These are phyloP conservation scores for Galaxias olidus DNA, from an alignment of 2,797 vertebrate species.

Conservation along the genomic window DNA sequence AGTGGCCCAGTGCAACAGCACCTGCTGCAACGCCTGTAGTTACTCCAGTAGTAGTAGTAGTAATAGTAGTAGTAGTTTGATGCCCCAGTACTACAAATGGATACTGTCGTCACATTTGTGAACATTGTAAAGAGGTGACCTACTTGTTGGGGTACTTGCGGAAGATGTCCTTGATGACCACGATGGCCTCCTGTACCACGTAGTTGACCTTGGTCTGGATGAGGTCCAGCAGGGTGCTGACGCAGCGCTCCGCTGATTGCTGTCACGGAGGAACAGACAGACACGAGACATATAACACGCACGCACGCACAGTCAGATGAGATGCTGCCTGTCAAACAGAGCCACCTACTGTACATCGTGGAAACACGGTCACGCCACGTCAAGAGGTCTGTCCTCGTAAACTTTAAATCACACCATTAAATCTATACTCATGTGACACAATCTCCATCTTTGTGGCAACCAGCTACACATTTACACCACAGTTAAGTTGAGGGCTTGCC, in stretches of 20 bases:
- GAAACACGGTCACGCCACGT: no score
- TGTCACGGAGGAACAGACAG: conserved; percentile 43
- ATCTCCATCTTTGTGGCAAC: no score
- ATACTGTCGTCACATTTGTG: no score
- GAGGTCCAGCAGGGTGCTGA: conserved; percentile 93
- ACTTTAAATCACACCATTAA: no score
- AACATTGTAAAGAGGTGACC: conserved; percentile 40
- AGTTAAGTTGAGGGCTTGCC: neutral
- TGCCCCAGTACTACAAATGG: no score
- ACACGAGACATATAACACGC: neutral
- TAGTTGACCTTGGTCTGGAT: conserved; percentile 99
- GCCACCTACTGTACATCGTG: neutral
- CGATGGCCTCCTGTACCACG: conserved; percentile 97
- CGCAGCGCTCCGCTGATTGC: conserved; percentile 97
- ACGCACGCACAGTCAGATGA: neutral
- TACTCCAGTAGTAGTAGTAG: no score
- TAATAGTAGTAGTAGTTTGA: no score
- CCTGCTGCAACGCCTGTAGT: no score
- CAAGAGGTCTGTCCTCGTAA: no score
- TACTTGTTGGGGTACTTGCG: conserved; percentile 99
- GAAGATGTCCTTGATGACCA: conserved; percentile 98
- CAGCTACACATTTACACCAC: neutral
- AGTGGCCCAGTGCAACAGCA: neutral
- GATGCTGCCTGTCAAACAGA: neutral
- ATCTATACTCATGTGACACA: no score